Evolutionary conservation across 1,140 invertebrate genomes (phyloP).

Genomic region (Copidosoma floridanum): DNA sequence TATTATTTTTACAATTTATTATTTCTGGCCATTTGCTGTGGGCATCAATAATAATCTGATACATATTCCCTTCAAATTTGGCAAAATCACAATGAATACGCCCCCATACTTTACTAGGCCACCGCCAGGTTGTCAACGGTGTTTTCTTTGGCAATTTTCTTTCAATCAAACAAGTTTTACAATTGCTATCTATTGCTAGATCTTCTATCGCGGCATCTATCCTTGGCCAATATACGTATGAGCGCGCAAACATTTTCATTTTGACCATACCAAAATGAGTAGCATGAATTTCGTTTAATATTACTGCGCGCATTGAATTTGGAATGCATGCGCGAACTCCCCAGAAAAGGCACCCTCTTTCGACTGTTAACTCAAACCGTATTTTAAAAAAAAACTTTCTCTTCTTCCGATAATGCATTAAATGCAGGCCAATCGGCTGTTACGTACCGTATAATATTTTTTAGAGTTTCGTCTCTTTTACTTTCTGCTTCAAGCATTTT

Average conservation of each 20-base stretch:
- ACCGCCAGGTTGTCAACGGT: constrained; percentile 7
- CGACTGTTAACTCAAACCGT: constrained; percentile 16
- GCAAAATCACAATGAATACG: too few species aligned
- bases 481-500: constrained; percentile 3
- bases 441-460: constrained; percentile 1
- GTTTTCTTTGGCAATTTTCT: too few species aligned
- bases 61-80: too few species aligned
- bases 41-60: too few species aligned
- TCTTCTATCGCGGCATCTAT: constrained; percentile 52
- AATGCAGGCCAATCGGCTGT: constrained; percentile 12
- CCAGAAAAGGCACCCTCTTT: constrained; percentile 29
- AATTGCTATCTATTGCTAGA: not conserved
- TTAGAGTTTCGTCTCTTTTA: constrained; percentile 11
- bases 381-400: not conserved
- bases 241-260: constrained; percentile 55
- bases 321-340: constrained; percentile 46
- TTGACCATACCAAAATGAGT: constrained; percentile 51
- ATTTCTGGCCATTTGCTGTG: constrained; percentile 19
- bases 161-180: too few species aligned
- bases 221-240: constrained; percentile 53
- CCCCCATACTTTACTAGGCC: constrained; percentile 9
- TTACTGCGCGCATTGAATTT: constrained; percentile 18
- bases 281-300: constrained; percentile 45
- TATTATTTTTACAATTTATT: constrained; percentile 9
- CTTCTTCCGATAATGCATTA: constrained; percentile 11